These are phyloP conservation scores for Polyergus mexicanus DNA, from an alignment of 1,140 invertebrate species.

Conservation along the genomic window DNA sequence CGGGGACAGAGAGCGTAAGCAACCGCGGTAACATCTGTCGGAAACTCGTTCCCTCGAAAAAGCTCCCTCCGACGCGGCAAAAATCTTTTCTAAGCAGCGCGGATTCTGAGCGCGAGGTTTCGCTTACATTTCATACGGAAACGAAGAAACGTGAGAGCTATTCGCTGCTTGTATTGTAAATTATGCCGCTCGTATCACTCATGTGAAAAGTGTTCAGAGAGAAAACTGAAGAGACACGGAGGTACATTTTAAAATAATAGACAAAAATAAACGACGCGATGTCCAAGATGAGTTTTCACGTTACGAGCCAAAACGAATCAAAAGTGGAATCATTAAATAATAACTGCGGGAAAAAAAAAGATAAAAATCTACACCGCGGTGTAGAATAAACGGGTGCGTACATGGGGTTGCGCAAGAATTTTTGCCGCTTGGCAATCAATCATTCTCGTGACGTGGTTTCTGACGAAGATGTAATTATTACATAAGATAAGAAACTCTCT, in stretches of 20 bases:
- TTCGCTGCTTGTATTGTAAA: neutral
- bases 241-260: conserved; percentile 2
- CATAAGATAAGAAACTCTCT: too few species aligned
- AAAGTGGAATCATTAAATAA: neutral
- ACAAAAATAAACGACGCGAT: neutral
- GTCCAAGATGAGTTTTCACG: neutral
- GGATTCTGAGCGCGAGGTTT: conserved; percentile 43
- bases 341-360: neutral
- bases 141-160: conserved; percentile 12
- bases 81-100: conserved; percentile 64
- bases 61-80: conserved; percentile 57
- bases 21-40: conserved; percentile 74
- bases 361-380: neutral
- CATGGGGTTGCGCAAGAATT: neutral
- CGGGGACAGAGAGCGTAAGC: conserved; percentile 70
- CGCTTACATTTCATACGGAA: conserved; percentile 45
- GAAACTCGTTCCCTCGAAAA: conserved; percentile 69
- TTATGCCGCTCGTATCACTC: too few species aligned
- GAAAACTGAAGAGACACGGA: neutral
- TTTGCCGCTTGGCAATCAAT: neutral
- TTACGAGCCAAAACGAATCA: neutral
- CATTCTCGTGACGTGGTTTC: neutral
- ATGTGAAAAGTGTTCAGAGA: neutral
- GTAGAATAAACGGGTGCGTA: neutral
- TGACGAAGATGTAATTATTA: too few species aligned